These are phyloP conservation scores for Ophion costatus DNA, from an alignment of 2,888 invertebrate genomes.

Conservation along the genomic window DNA sequence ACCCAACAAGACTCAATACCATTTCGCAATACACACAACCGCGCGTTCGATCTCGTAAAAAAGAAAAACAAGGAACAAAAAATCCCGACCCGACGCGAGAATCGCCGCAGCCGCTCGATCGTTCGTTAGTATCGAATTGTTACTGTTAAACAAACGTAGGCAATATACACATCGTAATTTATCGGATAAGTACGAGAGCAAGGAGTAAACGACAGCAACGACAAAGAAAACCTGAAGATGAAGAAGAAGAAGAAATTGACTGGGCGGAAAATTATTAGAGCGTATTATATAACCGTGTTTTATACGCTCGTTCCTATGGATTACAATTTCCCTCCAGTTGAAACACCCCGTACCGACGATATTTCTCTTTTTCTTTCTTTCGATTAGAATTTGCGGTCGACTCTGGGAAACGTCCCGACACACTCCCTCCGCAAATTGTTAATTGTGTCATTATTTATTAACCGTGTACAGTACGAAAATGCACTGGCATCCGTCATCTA, in stretches of 20 bases:
- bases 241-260: neutral
- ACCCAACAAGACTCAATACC: neutral
- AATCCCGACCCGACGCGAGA: slow-evolving; percentile 1
- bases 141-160: slow-evolving; percentile 77
- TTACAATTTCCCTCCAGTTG: neutral
- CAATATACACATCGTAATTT: slow-evolving; percentile 59
- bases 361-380: neutral
- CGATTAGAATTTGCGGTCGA: slow-evolving; percentile 41
- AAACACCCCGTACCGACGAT: slow-evolving; percentile 5
- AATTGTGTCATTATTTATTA: slow-evolving; percentile 76
- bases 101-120: slow-evolving; percentile 42
- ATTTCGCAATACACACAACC: neutral
- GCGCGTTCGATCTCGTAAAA: slow-evolving; percentile 8
- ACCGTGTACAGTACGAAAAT: slow-evolving; percentile 67
- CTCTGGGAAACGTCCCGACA: slow-evolving; percentile 18
- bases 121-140: slow-evolving; percentile 79
- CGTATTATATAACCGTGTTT: neutral
- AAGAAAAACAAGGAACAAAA: neutral
- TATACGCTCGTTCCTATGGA: neutral
- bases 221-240: neutral
- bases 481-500: neutral
- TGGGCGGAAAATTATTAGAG: neutral
- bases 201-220: neutral
- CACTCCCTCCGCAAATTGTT: slow-evolving; percentile 31
- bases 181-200: slow-evolving; percentile 17